These are phyloP conservation scores for Bombylius major DNA, from an alignment of 2,888 invertebrate genomes.

Conservation along the genomic window DNA sequence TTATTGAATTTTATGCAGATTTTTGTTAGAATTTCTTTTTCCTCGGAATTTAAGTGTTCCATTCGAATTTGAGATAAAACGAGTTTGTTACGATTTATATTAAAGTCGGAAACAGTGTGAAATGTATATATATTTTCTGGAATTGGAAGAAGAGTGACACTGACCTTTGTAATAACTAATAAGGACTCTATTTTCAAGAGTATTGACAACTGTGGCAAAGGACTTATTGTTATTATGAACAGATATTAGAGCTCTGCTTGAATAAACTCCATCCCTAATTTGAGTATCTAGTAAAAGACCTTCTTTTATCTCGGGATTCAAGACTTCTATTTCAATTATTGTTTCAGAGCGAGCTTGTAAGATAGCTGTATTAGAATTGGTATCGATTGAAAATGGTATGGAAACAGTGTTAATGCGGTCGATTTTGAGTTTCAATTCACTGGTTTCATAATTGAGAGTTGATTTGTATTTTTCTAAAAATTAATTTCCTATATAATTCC, in stretches of 20 bases:
- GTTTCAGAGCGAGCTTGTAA: not conserved
- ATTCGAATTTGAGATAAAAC: constrained; percentile 4
- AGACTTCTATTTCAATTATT: not conserved
- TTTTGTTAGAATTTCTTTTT: constrained; percentile 1
- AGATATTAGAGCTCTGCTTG: not conserved
- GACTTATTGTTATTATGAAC: not conserved
- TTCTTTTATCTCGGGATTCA: not conserved
- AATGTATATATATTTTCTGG: not conserved
- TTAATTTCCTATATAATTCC: too few species aligned
- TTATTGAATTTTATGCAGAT: constrained; percentile 7
- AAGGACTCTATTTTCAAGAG: not conserved
- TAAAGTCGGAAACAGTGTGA: not conserved
- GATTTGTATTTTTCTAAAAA: too few species aligned
- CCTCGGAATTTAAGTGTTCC: constrained; percentile 18
- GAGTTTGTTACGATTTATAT: not conserved
- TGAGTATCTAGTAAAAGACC: not conserved
- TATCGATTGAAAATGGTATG: too few species aligned
- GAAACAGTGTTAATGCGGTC: too few species aligned
- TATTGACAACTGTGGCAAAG: not conserved
- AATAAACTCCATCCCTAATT: not conserved
- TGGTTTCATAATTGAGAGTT: too few species aligned
- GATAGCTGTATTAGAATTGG: too few species aligned
- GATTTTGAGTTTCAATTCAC: too few species aligned
- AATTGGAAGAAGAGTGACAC: not conserved
- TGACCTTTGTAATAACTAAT: not conserved